phyloP scores from a whole-genome alignment of 2,113 vertebrate genomes.

The Paracanthobrama guichenoti region DNA sequence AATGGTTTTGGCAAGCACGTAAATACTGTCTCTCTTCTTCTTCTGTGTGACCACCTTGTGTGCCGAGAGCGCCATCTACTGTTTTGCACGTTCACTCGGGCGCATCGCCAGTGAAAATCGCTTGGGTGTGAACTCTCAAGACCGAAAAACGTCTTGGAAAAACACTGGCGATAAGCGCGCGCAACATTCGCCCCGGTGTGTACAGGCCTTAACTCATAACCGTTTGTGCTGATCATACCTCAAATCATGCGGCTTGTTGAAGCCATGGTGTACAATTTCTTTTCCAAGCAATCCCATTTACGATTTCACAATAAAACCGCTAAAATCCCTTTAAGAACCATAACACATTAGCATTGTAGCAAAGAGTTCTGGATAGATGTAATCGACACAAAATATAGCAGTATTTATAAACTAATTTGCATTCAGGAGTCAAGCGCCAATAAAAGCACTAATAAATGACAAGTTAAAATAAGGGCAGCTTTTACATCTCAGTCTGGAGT shows the following conservation, averaged over 20 bases:
- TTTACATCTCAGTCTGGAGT: slow-evolving; percentile 3
- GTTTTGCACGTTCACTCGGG: no score
- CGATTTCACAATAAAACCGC: neutral
- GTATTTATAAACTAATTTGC: neutral
- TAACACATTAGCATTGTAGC: neutral
- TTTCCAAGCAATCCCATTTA: neutral
- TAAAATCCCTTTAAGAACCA: neutral
- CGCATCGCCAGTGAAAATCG: no score
- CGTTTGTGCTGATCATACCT: neutral
- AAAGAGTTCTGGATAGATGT: neutral
- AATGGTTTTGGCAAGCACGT: no score
- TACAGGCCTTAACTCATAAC: no score
- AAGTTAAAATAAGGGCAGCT: neutral
- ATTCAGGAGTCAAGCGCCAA: neutral
- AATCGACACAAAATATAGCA: neutral
- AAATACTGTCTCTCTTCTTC: no score
- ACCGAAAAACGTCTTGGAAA: no score
- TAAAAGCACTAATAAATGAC: slow-evolving; percentile 9
- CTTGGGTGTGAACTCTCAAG: no score
- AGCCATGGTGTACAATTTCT: neutral
- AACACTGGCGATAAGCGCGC: no score
- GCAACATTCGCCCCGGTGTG: no score
- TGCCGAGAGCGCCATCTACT: no score
- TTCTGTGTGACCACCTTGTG: no score
- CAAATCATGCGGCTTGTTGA: neutral